Base-by-base conservation (phyloP, 2,113 vertebrate genomes). In the Clarias macrocephalus region DNA sequence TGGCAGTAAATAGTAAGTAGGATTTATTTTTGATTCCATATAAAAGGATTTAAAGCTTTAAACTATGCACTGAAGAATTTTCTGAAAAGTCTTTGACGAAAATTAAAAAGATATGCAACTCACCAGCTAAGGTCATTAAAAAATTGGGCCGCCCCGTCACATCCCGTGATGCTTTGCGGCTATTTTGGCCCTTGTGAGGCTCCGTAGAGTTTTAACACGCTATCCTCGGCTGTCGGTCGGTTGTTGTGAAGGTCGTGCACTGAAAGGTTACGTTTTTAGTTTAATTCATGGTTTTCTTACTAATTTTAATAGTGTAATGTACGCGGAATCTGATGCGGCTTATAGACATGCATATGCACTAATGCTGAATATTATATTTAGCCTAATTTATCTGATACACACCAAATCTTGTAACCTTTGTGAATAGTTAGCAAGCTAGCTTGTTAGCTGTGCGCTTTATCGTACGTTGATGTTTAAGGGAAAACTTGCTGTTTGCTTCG, bases 161-260 rank as follows among this genome's bases (percentile, higher is more conserved):
- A 2, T 79, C 54, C 52, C 76, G 11, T 57, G n/a, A 79, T 79
- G 18, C 56, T 80, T 80, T 80, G 54, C 54, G 5, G 9, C 4
- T 28, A 48, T 3, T 86, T 86, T 81, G 63, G 52, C 28, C 48
- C 30, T 68, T 30, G 37, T 21, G 10, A 12, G 60, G 19, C 23
- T 56, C 76, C 62, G 85, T 86, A 80, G 42, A 57, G 11, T 48
- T 15, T 18, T 18, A 83, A 12, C n/a, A 18, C n/a, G 42, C 25
- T 30, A 48, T 16, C 16, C 3, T 70, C 48, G 42, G 10, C 68
- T 56, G 5, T 4, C n/a, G 82, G 82, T 56, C 77, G 65, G 28
- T 80, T 81, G 5, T 33, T 28, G 65, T 82, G 85, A 86, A 86
- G 85, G 85, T 86, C 85, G 85, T 48, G 85, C n/a, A 48, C 5